Base-by-base conservation (phyloP, 2,797 vertebrate species). In the Mormyrus proboscirostris region DNA sequence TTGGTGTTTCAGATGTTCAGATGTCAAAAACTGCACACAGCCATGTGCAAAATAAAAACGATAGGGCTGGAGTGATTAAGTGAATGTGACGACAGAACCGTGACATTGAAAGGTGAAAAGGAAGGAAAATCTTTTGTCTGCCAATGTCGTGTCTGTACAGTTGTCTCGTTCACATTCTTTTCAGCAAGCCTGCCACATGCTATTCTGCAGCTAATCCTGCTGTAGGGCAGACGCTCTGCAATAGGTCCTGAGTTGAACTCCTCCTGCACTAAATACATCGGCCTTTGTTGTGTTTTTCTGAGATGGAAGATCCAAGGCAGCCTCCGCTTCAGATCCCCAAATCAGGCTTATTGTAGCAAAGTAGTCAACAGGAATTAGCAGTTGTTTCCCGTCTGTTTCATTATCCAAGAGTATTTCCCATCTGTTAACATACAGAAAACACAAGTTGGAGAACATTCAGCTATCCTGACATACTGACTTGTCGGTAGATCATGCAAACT, bases 321-420 rank as follows among this genome's bases (percentile, higher is more conserved):
- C 47, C 51, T 41, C 55, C 44, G 4, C 62, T 50, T 85, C 41
- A 59, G 57, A 65, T 47, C 9, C 84, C 12, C 16, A 55, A 85
- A 47, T n/a, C n/a, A 50, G 4, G 38, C 29, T 57, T 83, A 62
- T 73, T 73, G 16, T 29, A 44, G 22, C 88, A 89, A 47, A 83
- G 84, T 12, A 50, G 14, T 4, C 8, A 65, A 38, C 84, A 38
- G 49, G 50, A 53, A 7, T 57, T 92, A 91, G 79, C 89, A 92
- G 93, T 91, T 91, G 89, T 91, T 88, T n/a, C 76, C 73, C 44
- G 93, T 92, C 82, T 93, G 92, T 93, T 92, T 92, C 69, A 88
- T 95, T 96, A 96, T 94, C 95, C 96, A 91, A 97, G 94, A 93
- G 62, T 97, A 92, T 97, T 97, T 90, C 96, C 96, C 96, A 97